phyloP scores from a whole-genome alignment of 2,888 invertebrate genomes.

The Lepidocyrtinus sp. region DNA sequence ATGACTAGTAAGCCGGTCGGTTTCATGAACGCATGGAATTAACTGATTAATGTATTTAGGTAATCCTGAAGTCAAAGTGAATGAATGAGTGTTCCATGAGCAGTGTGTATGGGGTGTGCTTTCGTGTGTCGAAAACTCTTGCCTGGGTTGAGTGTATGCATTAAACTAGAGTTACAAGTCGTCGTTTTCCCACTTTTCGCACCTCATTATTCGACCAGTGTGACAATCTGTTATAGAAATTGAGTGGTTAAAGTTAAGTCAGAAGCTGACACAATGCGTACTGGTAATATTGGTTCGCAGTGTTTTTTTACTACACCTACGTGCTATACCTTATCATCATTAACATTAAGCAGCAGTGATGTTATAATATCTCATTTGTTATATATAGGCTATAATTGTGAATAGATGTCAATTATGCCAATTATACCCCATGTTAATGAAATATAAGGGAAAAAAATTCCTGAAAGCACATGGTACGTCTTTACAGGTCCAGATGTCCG shows the following conservation, averaged over 20 bases:
- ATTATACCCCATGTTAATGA: background rate
- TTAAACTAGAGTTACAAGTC: conserved; percentile 14
- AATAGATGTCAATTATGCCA: background rate
- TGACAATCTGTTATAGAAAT: background rate
- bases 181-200: conserved; percentile 16
- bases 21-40: too few relatives aligned
- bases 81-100: background rate
- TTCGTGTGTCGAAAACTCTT: background rate
- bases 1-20: too few relatives aligned
- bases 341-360: conserved; percentile 12
- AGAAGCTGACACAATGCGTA: conserved; percentile 4
- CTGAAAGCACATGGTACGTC: conserved; percentile 6
- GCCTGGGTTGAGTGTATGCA: background rate
- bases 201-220: conserved; percentile 8
- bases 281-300: background rate
- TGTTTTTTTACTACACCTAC: background rate
- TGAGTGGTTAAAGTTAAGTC: conserved; percentile 1
- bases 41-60: too few relatives aligned
- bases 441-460: background rate
- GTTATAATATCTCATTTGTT: background rate
- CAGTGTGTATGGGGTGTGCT: background rate
- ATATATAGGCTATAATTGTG: background rate
- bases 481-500: conserved; percentile 7
- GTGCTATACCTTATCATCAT: background rate
- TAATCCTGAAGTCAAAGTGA: background rate